Evolutionary conservation across 1,140 invertebrate species (phyloP).

Genomic region (Mercenaria mercenaria): DNA sequence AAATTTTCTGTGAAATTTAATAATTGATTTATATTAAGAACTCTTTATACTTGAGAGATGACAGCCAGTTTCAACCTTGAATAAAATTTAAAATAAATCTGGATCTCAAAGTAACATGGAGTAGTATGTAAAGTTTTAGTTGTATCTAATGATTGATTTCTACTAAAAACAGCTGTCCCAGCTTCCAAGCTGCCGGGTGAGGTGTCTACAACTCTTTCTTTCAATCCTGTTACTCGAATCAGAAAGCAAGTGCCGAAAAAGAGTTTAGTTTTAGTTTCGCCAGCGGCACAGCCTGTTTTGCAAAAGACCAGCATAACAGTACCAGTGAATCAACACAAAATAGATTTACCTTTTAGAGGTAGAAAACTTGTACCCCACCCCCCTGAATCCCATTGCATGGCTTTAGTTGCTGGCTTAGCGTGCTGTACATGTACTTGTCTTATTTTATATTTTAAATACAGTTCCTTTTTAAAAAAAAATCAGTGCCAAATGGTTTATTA

Average conservation of each 20-base stretch:
- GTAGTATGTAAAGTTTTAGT: background rate
- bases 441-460: background rate
- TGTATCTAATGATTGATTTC: background rate
- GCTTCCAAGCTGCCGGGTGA: background rate
- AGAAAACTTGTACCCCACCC: background rate
- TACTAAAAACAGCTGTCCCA: slow-evolving; percentile 3
- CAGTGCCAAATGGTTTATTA: too few relatives aligned
- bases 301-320: background rate
- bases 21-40: too few relatives aligned
- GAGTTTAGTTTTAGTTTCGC: slow-evolving; percentile 24
- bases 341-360: background rate
- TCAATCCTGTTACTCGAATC: background rate
- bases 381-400: background rate
- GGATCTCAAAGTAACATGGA: background rate
- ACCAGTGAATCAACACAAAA: background rate
- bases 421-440: background rate
- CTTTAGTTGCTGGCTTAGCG: slow-evolving; percentile 38
- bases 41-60: too few relatives aligned
- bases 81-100: too few relatives aligned
- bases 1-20: too few relatives aligned
- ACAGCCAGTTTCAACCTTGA: too few relatives aligned
- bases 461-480: too few relatives aligned
- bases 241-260: slow-evolving; percentile 24
- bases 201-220: background rate
- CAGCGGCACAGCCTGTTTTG: background rate